Evolutionary conservation across 2,113 vertebrate genomes (phyloP).

Genomic region (Scomber japonicus): DNA sequence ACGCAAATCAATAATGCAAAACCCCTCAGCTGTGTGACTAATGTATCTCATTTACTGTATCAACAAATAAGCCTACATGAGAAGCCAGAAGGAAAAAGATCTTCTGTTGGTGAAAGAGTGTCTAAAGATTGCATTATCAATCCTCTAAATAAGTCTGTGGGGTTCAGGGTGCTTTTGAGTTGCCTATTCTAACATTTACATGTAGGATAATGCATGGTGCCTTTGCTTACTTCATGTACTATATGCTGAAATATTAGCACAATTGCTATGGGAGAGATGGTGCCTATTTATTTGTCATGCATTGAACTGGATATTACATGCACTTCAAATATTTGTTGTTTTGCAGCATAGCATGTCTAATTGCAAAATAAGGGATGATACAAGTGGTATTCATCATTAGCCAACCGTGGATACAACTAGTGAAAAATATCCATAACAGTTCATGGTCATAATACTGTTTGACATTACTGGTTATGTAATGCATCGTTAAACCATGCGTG

Average conservation of each 20-base stretch:
- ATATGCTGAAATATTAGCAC: slow-evolving; percentile 11
- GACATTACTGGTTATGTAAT: slow-evolving; percentile 16
- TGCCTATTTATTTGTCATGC: slow-evolving; percentile 16
- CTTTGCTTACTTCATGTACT: slow-evolving; percentile 14
- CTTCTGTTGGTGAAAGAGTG: not conserved
- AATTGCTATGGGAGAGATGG: not conserved
- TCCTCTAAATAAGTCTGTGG: not conserved
- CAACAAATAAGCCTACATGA: not conserved
- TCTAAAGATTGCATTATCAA: not conserved
- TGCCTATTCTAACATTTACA: slow-evolving; percentile 20
- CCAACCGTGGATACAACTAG: not conserved
- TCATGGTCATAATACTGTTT: not conserved
- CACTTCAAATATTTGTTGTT: not conserved
- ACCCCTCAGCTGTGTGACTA: not conserved
- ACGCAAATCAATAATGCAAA: not conserved
- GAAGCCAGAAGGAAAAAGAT: not conserved
- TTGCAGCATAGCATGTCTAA: not conserved
- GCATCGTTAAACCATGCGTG: slow-evolving; percentile 8
- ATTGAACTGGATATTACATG: not conserved
- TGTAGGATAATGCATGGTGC: not conserved
- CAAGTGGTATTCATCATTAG: not conserved
- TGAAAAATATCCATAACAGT: slow-evolving; percentile 4
- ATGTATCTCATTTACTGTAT: not conserved
- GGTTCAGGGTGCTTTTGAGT: slow-evolving; percentile 13
- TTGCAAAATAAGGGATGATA: slow-evolving; percentile 4